These are phyloP conservation scores for Melikaiella ostensackeni DNA, from an alignment of 2,888 invertebrate genomes.

Conservation along the genomic window DNA sequence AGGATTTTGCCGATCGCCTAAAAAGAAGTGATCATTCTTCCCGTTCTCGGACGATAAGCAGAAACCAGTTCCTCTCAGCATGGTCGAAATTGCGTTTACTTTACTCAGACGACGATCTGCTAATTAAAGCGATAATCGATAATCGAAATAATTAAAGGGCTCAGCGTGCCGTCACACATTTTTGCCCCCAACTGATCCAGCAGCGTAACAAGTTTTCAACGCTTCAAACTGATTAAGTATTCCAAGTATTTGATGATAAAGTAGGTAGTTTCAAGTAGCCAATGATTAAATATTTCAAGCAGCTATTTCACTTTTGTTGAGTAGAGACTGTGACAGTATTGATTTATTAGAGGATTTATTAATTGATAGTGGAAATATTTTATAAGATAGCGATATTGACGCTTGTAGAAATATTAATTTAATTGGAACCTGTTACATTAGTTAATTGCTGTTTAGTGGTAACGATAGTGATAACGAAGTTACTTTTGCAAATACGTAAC, in stretches of 20 bases:
- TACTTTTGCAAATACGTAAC: no score
- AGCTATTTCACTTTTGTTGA: neutral
- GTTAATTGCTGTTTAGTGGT: no score
- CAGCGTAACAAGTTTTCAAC: neutral
- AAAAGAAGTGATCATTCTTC: constrained; percentile 39
- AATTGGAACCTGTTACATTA: no score
- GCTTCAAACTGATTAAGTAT: neutral
- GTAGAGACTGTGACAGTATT: neutral
- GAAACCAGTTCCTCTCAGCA: constrained; percentile 30
- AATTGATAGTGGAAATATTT: neutral
- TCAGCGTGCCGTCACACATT: constrained; percentile 27
- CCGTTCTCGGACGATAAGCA: constrained; percentile 25
- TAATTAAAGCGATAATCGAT: constrained; percentile 36
- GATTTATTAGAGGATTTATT: neutral
- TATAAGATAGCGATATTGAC: no score
- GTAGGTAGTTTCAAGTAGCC: neutral
- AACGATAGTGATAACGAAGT: no score
- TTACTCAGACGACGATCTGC: neutral
- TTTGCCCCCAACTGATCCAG: neutral
- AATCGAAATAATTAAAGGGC: constrained; percentile 29
- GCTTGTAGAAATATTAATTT: no score
- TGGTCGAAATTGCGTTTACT: constrained; percentile 36
- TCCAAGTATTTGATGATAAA: neutral
- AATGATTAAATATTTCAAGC: neutral
- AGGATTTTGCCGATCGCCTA: constrained; percentile 38